Conservation (phyloP, 2,888 invertebrate species). For the Pyrochroa serraticornis region DNA sequence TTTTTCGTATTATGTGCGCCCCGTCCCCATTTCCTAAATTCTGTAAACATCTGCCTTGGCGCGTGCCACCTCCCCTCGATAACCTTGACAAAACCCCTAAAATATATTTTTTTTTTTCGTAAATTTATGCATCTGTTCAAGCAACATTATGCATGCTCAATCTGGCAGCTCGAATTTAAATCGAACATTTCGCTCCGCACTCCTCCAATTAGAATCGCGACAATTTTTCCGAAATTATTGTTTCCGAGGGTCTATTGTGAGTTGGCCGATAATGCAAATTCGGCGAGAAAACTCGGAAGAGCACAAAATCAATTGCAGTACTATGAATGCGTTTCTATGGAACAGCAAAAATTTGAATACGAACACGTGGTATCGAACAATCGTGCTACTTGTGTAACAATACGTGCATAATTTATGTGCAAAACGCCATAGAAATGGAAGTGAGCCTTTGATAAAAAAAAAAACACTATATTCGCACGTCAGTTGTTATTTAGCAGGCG, state of each 20-base stretch:
- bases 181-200: slow-evolving; percentile 5
- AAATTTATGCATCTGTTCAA: slow-evolving; percentile 55
- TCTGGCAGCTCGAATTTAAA: slow-evolving; percentile 19
- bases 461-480: slow-evolving; percentile 36
- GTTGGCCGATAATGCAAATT: slow-evolving; percentile 34
- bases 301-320: slow-evolving; percentile 42
- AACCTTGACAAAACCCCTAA: slow-evolving; percentile 43
- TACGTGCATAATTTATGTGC: slow-evolving; percentile 52
- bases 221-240: slow-evolving; percentile 12
- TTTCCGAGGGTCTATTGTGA: not conserved
- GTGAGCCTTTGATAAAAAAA: slow-evolving; percentile 43
- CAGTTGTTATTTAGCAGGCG: slow-evolving; percentile 30
- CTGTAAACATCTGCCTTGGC: slow-evolving; percentile 56
- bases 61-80: slow-evolving; percentile 39
- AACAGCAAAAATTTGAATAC: slow-evolving; percentile 51
- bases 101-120: slow-evolving; percentile 46
- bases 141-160: slow-evolving; percentile 25
- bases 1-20: slow-evolving; percentile 47
- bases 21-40: slow-evolving; percentile 55
- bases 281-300: slow-evolving; percentile 1
- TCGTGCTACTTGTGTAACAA: slow-evolving; percentile 52
- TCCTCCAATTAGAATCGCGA: not conserved
- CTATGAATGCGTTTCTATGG: slow-evolving; percentile 39
- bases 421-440: slow-evolving; percentile 46
- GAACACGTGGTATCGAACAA: slow-evolving; percentile 50